These are phyloP conservation scores for Oenanthe melanoleuca DNA, from an alignment of 2,113 vertebrate genomes.

Conservation along the genomic window DNA sequence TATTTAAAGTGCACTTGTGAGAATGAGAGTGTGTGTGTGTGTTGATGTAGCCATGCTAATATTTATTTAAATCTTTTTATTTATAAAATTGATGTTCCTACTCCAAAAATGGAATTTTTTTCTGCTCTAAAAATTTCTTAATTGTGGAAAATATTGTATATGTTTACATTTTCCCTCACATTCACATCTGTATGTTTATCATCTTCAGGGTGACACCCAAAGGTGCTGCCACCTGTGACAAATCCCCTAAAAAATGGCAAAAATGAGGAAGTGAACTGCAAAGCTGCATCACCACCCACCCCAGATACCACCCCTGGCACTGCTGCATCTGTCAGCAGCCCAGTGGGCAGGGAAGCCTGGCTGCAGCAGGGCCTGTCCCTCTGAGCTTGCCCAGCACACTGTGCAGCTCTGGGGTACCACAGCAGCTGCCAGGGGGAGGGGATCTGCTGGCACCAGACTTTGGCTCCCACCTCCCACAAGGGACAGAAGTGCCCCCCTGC, in stretches of 20 bases:
- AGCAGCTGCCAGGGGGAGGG: not conserved
- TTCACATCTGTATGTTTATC: not conserved
- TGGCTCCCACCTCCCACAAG: accelerated
- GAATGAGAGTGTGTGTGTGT: not conserved
- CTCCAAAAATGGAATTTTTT: conserved; percentile 63
- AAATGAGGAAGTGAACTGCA: not conserved
- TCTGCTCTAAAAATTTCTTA: conserved; percentile 28
- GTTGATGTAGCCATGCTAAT: conserved; percentile 24
- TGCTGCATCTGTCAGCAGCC: not conserved
- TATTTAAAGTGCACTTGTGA: conserved; percentile 35
- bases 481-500: not conserved
- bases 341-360: accelerated
- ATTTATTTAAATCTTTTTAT: conserved; percentile 64
- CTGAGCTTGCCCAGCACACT: accelerated
- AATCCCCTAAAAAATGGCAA: not conserved
- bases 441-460: not conserved
- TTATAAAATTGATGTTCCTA: conserved; percentile 60
- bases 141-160: conserved; percentile 17
- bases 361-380: not conserved
- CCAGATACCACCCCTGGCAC: not conserved
- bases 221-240: not conserved
- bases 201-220: not conserved
- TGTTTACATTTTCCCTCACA: not conserved
- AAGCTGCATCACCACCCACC: not conserved
- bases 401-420: not conserved